Evolutionary conservation across 1,140 invertebrate genomes (phyloP).

Genomic region (Dreissena rostriformis): DNA sequence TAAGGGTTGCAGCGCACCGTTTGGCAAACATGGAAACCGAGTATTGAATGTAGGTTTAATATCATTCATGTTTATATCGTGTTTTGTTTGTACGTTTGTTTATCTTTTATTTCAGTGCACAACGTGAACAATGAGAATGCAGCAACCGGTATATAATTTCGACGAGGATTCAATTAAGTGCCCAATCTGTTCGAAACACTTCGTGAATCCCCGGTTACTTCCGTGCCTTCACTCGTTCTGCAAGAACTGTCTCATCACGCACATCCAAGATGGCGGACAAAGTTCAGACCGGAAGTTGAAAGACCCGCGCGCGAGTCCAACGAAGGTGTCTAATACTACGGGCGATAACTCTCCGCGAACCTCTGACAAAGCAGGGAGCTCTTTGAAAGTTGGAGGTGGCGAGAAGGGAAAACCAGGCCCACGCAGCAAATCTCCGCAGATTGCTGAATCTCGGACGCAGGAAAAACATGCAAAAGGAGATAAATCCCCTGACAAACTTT

Average conservation of each 20-base stretch:
- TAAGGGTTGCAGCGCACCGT: no score
- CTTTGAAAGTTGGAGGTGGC: not conserved
- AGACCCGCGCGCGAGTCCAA: not conserved
- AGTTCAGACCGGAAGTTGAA: not conserved
- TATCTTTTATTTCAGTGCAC: no score
- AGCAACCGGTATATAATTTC: slow-evolving; percentile 21
- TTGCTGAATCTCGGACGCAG: not conserved
- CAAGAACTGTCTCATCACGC: slow-evolving; percentile 23
- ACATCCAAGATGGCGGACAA: slow-evolving; percentile 23
- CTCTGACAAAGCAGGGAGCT: not conserved
- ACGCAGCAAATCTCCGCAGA: not conserved
- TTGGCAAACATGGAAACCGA: no score
- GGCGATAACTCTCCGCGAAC: not conserved
- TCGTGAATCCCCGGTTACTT: slow-evolving; percentile 31
- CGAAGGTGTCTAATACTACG: not conserved
- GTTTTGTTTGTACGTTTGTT: no score
- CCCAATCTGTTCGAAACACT: slow-evolving; percentile 41
- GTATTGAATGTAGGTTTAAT: no score
- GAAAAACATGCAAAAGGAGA: not conserved
- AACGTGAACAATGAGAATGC: no score
- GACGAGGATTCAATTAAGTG: slow-evolving; percentile 49
- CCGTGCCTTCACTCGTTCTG: slow-evolving; percentile 61
- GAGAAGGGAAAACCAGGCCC: not conserved
- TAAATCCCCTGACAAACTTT: not conserved
- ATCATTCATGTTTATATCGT: no score